Conservation (phyloP, 2,888 invertebrate genomes). For the Beris chalybata region DNA sequence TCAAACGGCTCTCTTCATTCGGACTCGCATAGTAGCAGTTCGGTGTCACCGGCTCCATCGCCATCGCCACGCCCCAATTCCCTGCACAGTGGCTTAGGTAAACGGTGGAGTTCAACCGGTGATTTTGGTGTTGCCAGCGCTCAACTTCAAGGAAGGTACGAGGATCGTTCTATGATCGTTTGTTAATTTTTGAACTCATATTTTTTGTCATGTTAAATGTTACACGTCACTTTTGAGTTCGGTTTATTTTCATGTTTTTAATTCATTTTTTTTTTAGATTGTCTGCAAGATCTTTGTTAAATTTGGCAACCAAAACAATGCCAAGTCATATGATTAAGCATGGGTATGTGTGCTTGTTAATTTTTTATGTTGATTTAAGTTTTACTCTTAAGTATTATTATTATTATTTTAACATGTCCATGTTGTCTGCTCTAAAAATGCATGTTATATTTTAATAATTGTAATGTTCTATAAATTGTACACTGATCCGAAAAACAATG, state of each 20-base stretch:
- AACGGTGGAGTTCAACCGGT: slow-evolving; percentile 82
- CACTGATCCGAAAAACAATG: no score
- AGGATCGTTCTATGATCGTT: slow-evolving; percentile 1
- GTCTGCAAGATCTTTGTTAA: slow-evolving; percentile 71
- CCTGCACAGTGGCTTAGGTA: slow-evolving; percentile 63
- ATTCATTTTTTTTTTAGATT: slow-evolving; percentile 62
- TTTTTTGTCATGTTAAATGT: slow-evolving; percentile 53
- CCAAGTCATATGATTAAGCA: slow-evolving; percentile 67
- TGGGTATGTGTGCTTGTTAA: slow-evolving; percentile 62
- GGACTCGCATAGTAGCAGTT: slow-evolving; percentile 80
- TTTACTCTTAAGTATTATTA: slow-evolving; percentile 18
- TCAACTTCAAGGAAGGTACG: slow-evolving; percentile 55
- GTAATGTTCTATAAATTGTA: no score
- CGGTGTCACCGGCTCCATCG: slow-evolving; percentile 80
- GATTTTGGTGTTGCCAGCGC: slow-evolving; percentile 65
- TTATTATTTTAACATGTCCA: slow-evolving; percentile 4
- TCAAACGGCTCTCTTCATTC: slow-evolving; percentile 81
- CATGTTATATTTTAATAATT: background rate
- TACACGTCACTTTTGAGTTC: slow-evolving; percentile 43
- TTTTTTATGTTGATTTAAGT: slow-evolving; percentile 34
- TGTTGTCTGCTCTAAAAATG: slow-evolving; percentile 20
- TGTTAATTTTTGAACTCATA: slow-evolving; percentile 42
- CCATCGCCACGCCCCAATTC: slow-evolving; percentile 74
- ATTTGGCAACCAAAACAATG: slow-evolving; percentile 66
- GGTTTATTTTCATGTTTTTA: slow-evolving; percentile 59